phyloP scores from a whole-genome alignment of 2,113 vertebrate genomes.

The Merops nubicus region DNA sequence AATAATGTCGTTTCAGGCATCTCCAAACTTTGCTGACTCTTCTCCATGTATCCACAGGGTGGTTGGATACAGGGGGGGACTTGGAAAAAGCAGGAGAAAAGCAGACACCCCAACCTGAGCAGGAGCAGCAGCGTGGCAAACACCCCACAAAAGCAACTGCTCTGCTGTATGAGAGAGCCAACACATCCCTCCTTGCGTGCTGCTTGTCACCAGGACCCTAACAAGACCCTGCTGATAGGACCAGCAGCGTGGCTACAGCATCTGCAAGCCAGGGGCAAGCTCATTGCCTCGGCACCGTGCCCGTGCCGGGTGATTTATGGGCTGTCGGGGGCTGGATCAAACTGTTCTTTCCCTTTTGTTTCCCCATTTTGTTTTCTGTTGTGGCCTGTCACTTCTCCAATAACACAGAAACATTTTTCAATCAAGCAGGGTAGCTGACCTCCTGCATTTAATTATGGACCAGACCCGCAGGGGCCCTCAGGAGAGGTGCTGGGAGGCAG shows the following conservation, averaged over 20 bases:
- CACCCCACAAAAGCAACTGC: accelerated
- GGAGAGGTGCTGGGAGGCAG: neutral
- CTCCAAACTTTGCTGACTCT: neutral
- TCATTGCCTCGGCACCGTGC: too few relatives aligned
- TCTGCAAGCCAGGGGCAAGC: neutral
- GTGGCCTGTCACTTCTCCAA: neutral
- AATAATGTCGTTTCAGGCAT: neutral
- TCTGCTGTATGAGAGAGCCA: neutral
- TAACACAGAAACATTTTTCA: neutral
- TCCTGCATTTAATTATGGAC: neutral
- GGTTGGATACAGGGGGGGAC: neutral
- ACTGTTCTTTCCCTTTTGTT: neutral
- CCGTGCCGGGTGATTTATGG: neutral
- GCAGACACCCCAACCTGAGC: neutral
- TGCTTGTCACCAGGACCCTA: neutral
- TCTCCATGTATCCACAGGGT: accelerated
- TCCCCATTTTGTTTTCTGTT: neutral
- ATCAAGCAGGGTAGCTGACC: neutral
- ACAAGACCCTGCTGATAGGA: neutral
- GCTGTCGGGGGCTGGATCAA: neutral
- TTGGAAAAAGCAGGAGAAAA: neutral
- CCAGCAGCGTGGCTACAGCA: neutral
- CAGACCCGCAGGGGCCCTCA: neutral
- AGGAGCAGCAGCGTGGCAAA: accelerated
- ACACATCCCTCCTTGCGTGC: accelerated